Evolutionary conservation across 2,888 invertebrate genomes (phyloP), one percentile per base, ranked within the genome.

Genomic region (Fissipunctia ypsillon): DNA sequence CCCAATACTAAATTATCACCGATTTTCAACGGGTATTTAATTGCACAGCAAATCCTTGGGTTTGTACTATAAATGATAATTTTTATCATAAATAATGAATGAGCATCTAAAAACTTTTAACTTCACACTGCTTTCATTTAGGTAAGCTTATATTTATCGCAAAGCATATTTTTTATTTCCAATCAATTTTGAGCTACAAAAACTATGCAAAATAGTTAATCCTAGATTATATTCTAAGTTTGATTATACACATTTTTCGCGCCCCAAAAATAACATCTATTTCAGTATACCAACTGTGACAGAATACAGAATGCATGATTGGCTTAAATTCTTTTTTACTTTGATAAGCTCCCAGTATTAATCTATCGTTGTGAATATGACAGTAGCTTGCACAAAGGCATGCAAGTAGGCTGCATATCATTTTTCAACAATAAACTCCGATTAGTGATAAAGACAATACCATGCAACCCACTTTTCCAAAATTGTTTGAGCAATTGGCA

Each of bases 1-100:
- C 52, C 64, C 76, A 80, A 78, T 80, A 66, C 75, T 61, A 43
- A 52, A 68, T 80, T 74, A 64, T 75, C 54, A 74, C 80, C 66
- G 7, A 73, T 66, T 56, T 74, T 48, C 16, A 69, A 69, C 7
- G 25, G 45, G 0, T 41, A 31, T 60, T 69, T 41, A 28, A 60
- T 45, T 78, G 78, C 78, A 76, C 25, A 76, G 0, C 78, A 78
- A 69, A 78, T 50, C 22, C 5, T 50, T 50, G 2, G 2, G 12
- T n/a, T 69, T 67, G 2, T 10, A 38, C 1, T 28, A n/a, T 0
- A 28, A 48, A 67, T 35, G 3, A 2, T 9, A 52, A 38, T 38
- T 14, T 12, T 28, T 5, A 57, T 28, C 3, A n/a, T 28, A 52
- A 65, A n/a, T 35, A 50, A 35, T 43, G 14, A 28, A 63, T 43